Evolutionary conservation across 30 jellyfish, hydroid and myxozoan genomes (phyloP).

Genomic region (Phacellophora camtschatica): DNA sequence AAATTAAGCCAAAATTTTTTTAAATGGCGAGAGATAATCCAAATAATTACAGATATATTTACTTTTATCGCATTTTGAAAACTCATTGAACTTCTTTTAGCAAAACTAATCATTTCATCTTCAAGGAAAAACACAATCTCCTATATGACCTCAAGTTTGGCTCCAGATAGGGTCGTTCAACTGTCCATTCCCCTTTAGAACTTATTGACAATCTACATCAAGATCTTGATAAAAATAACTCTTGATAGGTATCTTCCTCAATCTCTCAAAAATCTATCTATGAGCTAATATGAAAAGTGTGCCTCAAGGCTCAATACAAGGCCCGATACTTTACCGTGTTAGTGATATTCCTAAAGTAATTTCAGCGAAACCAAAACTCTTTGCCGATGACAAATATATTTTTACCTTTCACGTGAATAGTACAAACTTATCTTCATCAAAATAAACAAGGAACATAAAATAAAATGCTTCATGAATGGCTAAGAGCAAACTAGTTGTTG

Average conservation of each 20-base stretch:
- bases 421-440: no score
- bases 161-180: neutral
- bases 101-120: neutral
- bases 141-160: conserved; percentile 3
- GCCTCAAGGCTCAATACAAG: no score
- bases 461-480: no score
- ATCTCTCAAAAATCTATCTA: conserved; percentile 10
- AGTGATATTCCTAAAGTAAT: no score
- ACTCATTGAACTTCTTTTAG: neutral
- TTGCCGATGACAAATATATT: no score
- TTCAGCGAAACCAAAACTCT: no score
- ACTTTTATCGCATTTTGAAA: neutral
- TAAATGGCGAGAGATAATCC: neutral
- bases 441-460: no score
- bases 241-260: neutral
- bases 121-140: neutral
- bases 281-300: no score
- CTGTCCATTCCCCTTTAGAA: neutral
- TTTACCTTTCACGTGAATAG: no score
- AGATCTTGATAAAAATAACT: neutral
- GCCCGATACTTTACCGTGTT: no score
- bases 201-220: neutral
- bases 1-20: neutral
- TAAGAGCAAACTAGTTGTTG: no score
- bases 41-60: neutral